phyloP scores from a whole-genome alignment of 1,140 invertebrate genomes.

The Coenobita brevimanus region DNA sequence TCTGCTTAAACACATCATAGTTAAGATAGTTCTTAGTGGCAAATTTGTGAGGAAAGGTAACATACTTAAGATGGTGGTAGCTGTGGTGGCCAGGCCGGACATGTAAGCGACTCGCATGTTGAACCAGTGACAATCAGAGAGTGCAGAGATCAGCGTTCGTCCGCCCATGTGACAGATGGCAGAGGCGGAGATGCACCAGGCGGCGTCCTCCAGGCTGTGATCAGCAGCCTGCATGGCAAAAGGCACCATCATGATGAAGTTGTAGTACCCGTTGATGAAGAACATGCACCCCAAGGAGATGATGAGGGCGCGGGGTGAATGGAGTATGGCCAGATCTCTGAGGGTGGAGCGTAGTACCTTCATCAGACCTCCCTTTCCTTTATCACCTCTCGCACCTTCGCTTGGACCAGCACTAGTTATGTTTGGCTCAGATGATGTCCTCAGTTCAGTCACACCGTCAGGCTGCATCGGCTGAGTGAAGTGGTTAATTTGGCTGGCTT shows the following conservation, averaged over 20 bases:
- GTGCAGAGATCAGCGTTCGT: background rate
- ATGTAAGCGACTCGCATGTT: constrained; percentile 38
- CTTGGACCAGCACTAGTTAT: background rate
- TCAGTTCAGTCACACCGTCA: background rate
- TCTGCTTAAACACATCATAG: no score
- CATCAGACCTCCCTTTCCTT: background rate
- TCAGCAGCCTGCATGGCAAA: constrained; percentile 41
- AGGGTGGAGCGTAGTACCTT: constrained; percentile 11
- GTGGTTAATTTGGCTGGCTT: background rate
- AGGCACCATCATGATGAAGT: constrained; percentile 53
- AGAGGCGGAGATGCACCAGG: constrained; percentile 31
- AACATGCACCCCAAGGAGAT: constrained; percentile 24
- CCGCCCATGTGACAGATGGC: background rate
- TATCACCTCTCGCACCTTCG: no score
- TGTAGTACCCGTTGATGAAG: constrained; percentile 26
- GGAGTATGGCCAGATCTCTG: constrained; percentile 24
- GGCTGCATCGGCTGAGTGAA: background rate
- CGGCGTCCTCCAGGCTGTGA: constrained; percentile 28
- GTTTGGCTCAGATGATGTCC: background rate
- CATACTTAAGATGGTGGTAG: constrained; percentile 14
- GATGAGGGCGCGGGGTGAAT: constrained; percentile 23
- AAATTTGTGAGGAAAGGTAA: no score
- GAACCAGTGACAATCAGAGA: constrained; percentile 33
- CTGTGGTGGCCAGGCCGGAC: background rate
- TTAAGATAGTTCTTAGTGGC: no score